Conservation (phyloP, 2,797 vertebrate species). For the Catharus ustulatus region DNA sequence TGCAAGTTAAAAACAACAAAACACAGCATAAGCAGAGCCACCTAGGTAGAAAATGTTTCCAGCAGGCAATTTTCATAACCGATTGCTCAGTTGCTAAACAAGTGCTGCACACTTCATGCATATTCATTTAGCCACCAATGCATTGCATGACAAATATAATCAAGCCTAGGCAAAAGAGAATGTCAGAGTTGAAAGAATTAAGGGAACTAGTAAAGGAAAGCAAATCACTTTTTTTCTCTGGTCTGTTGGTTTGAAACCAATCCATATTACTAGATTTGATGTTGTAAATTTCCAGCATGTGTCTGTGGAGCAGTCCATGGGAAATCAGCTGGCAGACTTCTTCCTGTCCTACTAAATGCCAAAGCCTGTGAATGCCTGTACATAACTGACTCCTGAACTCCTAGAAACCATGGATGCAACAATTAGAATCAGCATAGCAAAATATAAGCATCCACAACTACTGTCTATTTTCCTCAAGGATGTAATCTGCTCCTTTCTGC, state of each 20-base stretch:
- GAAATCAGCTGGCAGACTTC: not conserved
- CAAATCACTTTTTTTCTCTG: not conserved
- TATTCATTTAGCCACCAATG: constrained; percentile 2
- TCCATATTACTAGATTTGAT: not conserved
- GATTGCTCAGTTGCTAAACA: not conserved
- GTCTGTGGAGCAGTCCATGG: not conserved
- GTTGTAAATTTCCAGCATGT: not conserved
- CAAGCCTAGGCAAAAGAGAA: not conserved
- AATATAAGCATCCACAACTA: not conserved
- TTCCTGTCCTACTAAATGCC: not conserved
- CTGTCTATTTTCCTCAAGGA: not conserved
- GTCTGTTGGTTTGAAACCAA: not conserved
- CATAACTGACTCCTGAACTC: not conserved
- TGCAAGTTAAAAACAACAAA: not conserved
- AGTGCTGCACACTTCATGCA: not conserved
- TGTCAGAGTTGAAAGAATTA: not conserved
- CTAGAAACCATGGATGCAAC: not conserved
- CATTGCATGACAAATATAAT: not conserved
- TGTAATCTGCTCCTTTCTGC: not conserved
- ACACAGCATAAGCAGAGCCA: not conserved
- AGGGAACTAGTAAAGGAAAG: not conserved
- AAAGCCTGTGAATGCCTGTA: not conserved
- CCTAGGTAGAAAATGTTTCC: not conserved
- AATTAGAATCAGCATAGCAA: not conserved
- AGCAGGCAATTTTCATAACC: not conserved